phyloP scores from a whole-genome alignment of 2,797 vertebrate genomes.

The Halcyon badia region DNA sequence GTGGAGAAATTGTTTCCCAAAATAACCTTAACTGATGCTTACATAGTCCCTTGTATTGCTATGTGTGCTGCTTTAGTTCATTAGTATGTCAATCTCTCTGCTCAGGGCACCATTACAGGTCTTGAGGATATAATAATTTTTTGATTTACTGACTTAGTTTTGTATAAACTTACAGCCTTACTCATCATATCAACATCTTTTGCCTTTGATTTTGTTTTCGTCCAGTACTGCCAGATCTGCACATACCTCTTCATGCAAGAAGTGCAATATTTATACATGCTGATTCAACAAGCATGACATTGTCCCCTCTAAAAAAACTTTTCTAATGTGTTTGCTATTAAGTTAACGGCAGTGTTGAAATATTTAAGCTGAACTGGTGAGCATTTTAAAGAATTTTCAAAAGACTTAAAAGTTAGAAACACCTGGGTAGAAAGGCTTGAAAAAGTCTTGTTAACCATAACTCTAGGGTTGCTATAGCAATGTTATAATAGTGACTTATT shows the following conservation, averaged over 20 bases:
- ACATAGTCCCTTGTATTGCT: conserved; percentile 42
- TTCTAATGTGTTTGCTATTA: background rate
- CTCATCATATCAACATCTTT: background rate
- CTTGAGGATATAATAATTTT: background rate
- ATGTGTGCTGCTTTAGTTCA: background rate
- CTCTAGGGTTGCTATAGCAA: conserved; percentile 59
- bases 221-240: background rate
- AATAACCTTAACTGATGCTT: conserved; percentile 51
- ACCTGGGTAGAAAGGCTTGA: conserved; percentile 9
- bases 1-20: conserved; percentile 33
- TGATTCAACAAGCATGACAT: background rate
- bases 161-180: background rate
- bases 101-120: background rate
- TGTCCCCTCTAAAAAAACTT: background rate
- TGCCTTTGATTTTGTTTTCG: background rate
- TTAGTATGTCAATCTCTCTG: conserved; percentile 1
- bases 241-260: background rate
- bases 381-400: conserved; percentile 9
- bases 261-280: background rate
- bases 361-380: background rate
- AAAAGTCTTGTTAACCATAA: conserved; percentile 10
- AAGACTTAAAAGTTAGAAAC: conserved; percentile 4
- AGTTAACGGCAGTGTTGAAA: background rate
- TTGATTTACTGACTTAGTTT: background rate
- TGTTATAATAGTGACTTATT: conserved; percentile 50